Conservation (phyloP, 2,888 invertebrate species). For the Drosophila paramelanica region DNA sequence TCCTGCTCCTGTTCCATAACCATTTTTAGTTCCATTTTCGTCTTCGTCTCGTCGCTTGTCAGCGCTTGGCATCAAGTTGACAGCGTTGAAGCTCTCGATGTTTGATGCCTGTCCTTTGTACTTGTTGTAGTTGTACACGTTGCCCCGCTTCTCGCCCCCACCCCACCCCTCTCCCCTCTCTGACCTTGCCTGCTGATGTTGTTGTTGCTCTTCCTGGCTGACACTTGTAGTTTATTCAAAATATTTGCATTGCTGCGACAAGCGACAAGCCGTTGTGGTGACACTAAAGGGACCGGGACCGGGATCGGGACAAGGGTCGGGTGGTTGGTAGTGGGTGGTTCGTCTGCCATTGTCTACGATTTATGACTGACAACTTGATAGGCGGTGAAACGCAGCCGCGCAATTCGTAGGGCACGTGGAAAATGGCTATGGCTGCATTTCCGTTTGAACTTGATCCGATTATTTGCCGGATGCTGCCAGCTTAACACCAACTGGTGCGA, state of each 20-base stretch:
- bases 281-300: neutral
- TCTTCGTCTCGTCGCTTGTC: slow-evolving; percentile 23
- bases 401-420: slow-evolving; percentile 21
- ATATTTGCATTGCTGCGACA: slow-evolving; percentile 54
- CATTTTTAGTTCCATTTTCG: neutral
- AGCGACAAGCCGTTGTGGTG: slow-evolving; percentile 30
- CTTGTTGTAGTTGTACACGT: slow-evolving; percentile 2
- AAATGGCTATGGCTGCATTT: slow-evolving; percentile 23
- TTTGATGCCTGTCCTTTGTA: slow-evolving; percentile 22
- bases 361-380: slow-evolving; percentile 35
- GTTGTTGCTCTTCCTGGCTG: slow-evolving; percentile 21
- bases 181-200: neutral
- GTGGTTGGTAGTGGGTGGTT: neutral
- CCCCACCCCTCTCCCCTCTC: neutral
- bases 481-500: neutral
- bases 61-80: slow-evolving; percentile 44
- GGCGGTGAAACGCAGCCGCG: slow-evolving; percentile 16
- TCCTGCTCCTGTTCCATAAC: no score
- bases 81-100: slow-evolving; percentile 40
- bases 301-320: neutral
- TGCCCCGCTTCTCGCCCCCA: neutral
- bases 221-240: slow-evolving; percentile 54
- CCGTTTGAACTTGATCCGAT: slow-evolving; percentile 19
- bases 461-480: slow-evolving; percentile 8
- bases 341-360: slow-evolving; percentile 13